Conservation (phyloP, 2,888 invertebrate genomes). For the Caenorhabditis sp. region DNA sequence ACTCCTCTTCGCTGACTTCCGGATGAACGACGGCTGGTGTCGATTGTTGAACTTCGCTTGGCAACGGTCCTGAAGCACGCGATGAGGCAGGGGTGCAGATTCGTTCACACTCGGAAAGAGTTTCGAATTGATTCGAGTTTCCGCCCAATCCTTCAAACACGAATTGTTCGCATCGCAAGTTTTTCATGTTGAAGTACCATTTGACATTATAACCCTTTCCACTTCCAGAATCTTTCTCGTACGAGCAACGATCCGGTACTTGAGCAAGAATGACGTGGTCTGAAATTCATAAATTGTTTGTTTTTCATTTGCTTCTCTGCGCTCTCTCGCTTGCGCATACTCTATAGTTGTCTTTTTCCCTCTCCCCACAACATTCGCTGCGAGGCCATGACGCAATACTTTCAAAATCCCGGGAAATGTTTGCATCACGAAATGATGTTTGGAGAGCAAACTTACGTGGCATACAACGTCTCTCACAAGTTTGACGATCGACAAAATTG, state of each 20-base stretch:
- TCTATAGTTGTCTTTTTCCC: too few species aligned
- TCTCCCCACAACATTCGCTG: too few species aligned
- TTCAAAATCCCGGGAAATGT: too few species aligned
- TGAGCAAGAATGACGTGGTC: conserved; percentile 43
- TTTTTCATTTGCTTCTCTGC: conserved; percentile 5
- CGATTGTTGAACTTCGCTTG: conserved; percentile 6
- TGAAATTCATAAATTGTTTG: conserved; percentile 12
- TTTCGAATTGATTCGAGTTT: conserved; percentile 67
- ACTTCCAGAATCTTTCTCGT: conserved; percentile 59
- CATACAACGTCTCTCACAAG: conserved; percentile 53
- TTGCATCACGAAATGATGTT: too few species aligned
- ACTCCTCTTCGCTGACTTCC: conserved; percentile 23
- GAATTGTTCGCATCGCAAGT: conserved; percentile 69
- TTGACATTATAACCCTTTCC: conserved; percentile 67
- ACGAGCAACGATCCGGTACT: conserved; percentile 63
- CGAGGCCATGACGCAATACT: too few species aligned
- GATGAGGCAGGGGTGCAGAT: conserved; percentile 43
- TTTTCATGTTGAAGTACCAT: conserved; percentile 69
- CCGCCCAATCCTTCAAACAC: conserved; percentile 68
- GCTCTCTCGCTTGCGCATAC: too few species aligned
- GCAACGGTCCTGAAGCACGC: conserved; percentile 1
- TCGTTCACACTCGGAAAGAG: conserved; percentile 60
- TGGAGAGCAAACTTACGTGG: conserved; percentile 36
- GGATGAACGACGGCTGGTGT: neutral
- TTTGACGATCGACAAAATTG: conserved; percentile 62